Conservation (phyloP, 2,888 invertebrate species). For the Cerastis rubricosa region DNA sequence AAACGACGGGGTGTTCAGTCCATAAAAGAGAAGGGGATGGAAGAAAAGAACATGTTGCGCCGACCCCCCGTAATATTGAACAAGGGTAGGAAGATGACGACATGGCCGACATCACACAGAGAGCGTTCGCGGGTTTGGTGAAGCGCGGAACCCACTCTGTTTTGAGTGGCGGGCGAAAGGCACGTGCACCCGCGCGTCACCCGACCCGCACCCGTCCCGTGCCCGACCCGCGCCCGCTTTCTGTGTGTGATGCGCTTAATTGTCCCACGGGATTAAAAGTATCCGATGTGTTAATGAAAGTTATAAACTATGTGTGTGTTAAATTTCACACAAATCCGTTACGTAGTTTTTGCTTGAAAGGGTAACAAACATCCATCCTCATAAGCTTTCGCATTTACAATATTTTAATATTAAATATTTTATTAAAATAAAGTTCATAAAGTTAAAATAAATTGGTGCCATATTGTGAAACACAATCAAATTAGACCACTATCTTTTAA, state of each 20-base stretch:
- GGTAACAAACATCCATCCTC: background rate
- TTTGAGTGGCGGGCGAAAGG: too few relatives aligned
- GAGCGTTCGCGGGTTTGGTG: too few relatives aligned
- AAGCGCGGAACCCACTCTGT: too few relatives aligned
- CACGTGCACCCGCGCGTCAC: too few relatives aligned
- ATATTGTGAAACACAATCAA: conserved; percentile 1
- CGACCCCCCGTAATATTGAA: too few relatives aligned
- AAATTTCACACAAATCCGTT: background rate
- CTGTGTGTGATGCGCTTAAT: background rate
- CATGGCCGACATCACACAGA: too few relatives aligned
- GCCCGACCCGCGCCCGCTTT: too few relatives aligned
- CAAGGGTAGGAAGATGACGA: too few relatives aligned
- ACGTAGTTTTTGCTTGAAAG: background rate
- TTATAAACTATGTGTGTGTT: background rate
- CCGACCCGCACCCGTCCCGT: too few relatives aligned
- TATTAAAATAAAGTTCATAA: background rate
- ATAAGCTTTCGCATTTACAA: background rate
- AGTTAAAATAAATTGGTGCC: conserved; percentile 4
- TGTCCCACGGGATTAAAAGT: background rate
- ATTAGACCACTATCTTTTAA: background rate
- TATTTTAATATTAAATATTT: background rate
- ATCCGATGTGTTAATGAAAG: background rate
- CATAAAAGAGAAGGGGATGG: too few relatives aligned
- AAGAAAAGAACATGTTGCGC: too few relatives aligned
- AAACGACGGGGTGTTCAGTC: too few relatives aligned